Evolutionary conservation across 2,797 vertebrate species (phyloP), one percentile per base, ranked within the genome.

Genomic region (Nasua narica): DNA sequence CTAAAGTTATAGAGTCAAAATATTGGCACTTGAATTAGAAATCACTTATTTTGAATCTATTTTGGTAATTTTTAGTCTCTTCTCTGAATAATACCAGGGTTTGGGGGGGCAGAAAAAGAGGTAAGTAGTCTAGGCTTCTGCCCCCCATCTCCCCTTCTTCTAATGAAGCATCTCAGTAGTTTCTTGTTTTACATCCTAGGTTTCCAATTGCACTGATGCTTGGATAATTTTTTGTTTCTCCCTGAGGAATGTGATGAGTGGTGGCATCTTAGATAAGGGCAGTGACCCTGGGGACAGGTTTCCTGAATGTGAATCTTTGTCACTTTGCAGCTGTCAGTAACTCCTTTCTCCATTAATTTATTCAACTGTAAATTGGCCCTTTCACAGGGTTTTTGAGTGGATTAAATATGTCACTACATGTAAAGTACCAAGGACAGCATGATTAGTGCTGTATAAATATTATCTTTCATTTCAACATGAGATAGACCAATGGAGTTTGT

Each of bases 1-100:
- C n/a, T 84, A 70, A 60, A 58, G 5, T 40, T 62, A 83, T 9
- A 65, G 29, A 88, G 54, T 88, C 37, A 95, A 87, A 94, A 48
- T 86, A 74, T 3, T 56, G 43, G 7, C 46, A 56, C 12, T 76
- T 84, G 12, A 92, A 84, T 18, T 40, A 29, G 11, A 94, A 43
- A 50, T n/a, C 4, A 48, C 76, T 82, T 72, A 25, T 79, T 93
- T 65, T 67, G 16, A 6, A 67, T 56, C 76, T 62, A 5, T 72
- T 95, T 43, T 60, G 43, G 2, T 43, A n/a, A 37, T 16, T 48
- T 88, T 88, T 50, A 37, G 37, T 54, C 18, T 67, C 54, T 91
- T 93, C 43, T 67, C 48, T 2, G 72, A 32, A 67, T 11, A 95
- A 79, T 37, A 0, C 12, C 3, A 88, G 37, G 32, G 48, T n/a